Conservation (phyloP, 1,140 invertebrate genomes). For the Zaprionus ghesquierei region DNA sequence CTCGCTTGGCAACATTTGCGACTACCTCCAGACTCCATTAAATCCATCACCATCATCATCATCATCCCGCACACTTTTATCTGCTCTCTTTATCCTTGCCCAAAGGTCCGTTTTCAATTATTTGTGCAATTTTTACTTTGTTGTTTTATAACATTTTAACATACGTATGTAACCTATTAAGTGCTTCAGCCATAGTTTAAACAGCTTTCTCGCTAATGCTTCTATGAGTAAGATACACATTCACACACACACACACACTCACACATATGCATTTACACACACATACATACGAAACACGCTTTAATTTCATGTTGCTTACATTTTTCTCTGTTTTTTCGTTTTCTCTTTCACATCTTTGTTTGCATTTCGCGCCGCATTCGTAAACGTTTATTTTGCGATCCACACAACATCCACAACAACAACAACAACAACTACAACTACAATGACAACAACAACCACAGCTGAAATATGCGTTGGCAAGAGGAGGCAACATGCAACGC, state of each 20-base stretch:
- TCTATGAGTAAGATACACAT: slow-evolving; percentile 16
- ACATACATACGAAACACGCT: slow-evolving; percentile 10
- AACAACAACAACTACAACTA: slow-evolving; percentile 31
- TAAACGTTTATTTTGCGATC: slow-evolving; percentile 30
- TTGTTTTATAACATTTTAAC: not conserved
- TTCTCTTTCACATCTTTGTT: slow-evolving; percentile 49
- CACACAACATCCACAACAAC: slow-evolving; percentile 19
- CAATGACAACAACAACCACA: slow-evolving; percentile 7
- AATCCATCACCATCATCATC: slow-evolving; percentile 10
- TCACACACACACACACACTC: slow-evolving; percentile 1
- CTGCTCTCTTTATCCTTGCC: slow-evolving; percentile 35
- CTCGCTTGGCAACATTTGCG: slow-evolving; percentile 24
- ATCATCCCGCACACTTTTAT: slow-evolving; percentile 32
- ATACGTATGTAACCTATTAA: slow-evolving; percentile 4
- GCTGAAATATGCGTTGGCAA: slow-evolving; percentile 30
- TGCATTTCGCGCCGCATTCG: slow-evolving; percentile 46
- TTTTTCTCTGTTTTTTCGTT: slow-evolving; percentile 36
- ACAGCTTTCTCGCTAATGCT: slow-evolving; percentile 31
- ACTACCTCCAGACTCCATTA: not conserved
- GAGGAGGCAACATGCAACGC: slow-evolving; percentile 26
- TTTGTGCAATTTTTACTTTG: slow-evolving; percentile 16
- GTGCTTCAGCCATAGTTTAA: slow-evolving; percentile 34
- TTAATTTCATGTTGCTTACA: slow-evolving; percentile 39
- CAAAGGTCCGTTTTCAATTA: slow-evolving; percentile 24
- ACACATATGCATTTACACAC: not conserved